Evolutionary conservation across 2,888 invertebrate genomes (phyloP), one percentile per base, ranked within the genome.

Genomic region (Digitonthophagus gazella): DNA sequence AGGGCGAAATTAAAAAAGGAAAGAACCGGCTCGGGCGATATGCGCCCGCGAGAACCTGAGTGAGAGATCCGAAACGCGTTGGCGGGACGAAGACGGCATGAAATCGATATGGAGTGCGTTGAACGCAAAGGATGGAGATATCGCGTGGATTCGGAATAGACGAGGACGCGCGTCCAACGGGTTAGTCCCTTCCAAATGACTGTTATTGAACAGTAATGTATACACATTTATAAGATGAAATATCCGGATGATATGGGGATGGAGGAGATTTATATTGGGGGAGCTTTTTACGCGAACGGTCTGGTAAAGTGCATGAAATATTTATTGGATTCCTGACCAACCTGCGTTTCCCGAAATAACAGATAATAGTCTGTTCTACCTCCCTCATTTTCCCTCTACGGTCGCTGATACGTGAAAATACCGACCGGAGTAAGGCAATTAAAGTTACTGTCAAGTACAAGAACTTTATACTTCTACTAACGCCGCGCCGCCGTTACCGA

Each of bases 171-270:
- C 58, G 70, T 56, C 71, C 71, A 72, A 71, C 73, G 71, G 68
- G 73, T 70, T 71, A 69, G 70, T 65, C 71, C 70, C 70, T 71
- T 71, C 74, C 72, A 74, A 74, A 74, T 74, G 73, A 74, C 74
- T 74, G 74, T 73, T 74, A 74, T 74, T 72, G 72, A 72, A 72
- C 72, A 71, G 71, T 72, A 73, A 73, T 73, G 72, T 71, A 73
- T 71, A 72, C 71, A 73, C 72, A 73, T 72, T 72, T 71, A 71
- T 72, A 71, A 72, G 73, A 73, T 72, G 71, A 72, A 71, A 72
- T 71, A 71, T 71, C 70, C 61, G 69, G 63, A 67, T 65, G 65
- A 68, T 58, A 68, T 11, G 28, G 28, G 28, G 28, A 44, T 44
- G 28, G 28, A 44, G 28, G 28, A 44, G 28, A 44, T 44, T 44